These are phyloP conservation scores for Chlamydotis undulata DNA, from an alignment of 2,113 vertebrate species.

Conservation along the genomic window DNA sequence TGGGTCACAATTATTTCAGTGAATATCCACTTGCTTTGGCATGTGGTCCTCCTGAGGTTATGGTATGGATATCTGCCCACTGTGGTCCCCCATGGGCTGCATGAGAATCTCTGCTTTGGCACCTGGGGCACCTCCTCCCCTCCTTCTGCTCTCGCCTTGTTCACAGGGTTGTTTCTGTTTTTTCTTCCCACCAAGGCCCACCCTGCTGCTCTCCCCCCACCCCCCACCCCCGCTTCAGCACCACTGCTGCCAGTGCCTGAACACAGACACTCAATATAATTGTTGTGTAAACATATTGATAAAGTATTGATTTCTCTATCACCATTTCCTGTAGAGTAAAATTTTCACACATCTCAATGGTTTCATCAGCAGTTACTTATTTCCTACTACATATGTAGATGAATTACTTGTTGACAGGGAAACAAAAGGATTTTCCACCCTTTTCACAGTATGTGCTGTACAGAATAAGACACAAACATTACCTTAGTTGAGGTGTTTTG, in stretches of 20 bases:
- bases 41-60: background rate
- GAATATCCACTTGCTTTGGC: background rate
- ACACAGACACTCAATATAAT: background rate
- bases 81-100: background rate
- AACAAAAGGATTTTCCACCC: background rate
- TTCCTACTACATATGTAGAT: background rate
- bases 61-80: background rate
- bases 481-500: background rate
- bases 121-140: background rate
- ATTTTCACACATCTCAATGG: background rate
- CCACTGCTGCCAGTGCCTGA: background rate
- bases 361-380: slow-evolving; percentile 16
- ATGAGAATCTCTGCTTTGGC: background rate
- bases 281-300: background rate
- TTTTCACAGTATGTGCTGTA: background rate
- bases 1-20: background rate
- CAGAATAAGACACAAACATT: slow-evolving; percentile 37
- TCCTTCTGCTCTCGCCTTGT: background rate
- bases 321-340: background rate
- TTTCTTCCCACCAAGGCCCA: too few species aligned
- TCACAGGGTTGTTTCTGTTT: background rate
- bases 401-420: slow-evolving; percentile 54
- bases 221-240: background rate
- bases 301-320: background rate
- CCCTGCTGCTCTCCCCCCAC: background rate